Evolutionary conservation across 2,797 vertebrate species (phyloP).

Genomic region (Nannoperca obscura): DNA sequence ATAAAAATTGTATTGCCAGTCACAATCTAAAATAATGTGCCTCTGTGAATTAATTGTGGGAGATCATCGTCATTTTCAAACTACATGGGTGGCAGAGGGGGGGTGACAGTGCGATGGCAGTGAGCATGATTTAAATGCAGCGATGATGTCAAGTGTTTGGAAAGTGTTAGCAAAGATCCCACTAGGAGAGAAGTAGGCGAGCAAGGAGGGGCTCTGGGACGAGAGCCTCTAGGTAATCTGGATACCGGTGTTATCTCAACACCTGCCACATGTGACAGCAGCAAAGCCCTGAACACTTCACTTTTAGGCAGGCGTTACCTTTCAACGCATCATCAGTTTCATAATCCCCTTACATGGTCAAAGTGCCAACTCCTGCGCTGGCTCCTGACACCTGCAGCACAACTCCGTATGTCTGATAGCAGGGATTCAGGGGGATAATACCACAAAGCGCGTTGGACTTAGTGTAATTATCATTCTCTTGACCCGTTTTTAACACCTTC

Average conservation of each 20-base stretch:
- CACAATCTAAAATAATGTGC: neutral
- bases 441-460: constrained; percentile 49
- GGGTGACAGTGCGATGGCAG: constrained; percentile 22
- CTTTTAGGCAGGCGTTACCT: constrained; percentile 81
- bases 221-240: constrained; percentile 76
- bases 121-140: constrained; percentile 48
- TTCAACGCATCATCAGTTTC: constrained; percentile 86
- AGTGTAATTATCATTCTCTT: constrained; percentile 72
- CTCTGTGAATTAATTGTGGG: constrained; percentile 21
- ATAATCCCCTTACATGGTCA: constrained; percentile 85
- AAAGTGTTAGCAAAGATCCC: constrained; percentile 61
- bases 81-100: neutral
- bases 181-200: constrained; percentile 33
- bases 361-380: constrained; percentile 64
- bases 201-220: constrained; percentile 30
- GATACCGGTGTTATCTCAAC: constrained; percentile 80
- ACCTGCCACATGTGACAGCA: constrained; percentile 78
- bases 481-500: constrained; percentile 54
- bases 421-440: constrained; percentile 73
- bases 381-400: constrained; percentile 76
- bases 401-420: constrained; percentile 71
- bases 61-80: neutral
- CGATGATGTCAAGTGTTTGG: constrained; percentile 44
- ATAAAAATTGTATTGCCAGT: neutral
- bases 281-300: constrained; percentile 80